These are phyloP conservation scores for Apostichopus japonicus DNA, from an alignment of 35 echinoderm and acorn worm species.

Conservation along the genomic window DNA sequence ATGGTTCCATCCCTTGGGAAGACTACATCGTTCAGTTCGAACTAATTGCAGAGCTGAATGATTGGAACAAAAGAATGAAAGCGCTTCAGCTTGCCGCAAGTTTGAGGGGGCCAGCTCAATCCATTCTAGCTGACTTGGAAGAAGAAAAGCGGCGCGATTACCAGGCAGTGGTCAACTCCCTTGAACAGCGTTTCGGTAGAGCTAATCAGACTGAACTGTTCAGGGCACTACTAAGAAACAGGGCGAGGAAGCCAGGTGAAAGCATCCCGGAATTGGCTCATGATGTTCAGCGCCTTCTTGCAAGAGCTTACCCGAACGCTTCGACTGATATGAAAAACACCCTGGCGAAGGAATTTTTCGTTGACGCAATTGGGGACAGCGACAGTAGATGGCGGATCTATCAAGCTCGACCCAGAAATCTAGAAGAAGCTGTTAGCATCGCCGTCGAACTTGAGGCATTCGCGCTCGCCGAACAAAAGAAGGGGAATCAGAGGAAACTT, in stretches of 20 bases:
- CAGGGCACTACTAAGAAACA: too few relatives aligned
- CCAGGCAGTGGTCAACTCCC: not conserved
- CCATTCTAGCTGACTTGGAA: constrained; percentile 13
- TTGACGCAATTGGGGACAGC: constrained; percentile 52
- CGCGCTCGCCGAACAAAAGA: not conserved
- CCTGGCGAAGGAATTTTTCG: constrained; percentile 15
- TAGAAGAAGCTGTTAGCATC: constrained; percentile 20
- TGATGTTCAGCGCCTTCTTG: not conserved
- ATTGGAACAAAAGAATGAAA: constrained; percentile 26
- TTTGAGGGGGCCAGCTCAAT: constrained; percentile 23
- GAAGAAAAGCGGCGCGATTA: not conserved
- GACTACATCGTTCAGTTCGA: constrained; percentile 4
- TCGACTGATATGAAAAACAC: constrained; percentile 9
- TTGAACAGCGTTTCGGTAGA: too few relatives aligned
- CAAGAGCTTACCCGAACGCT: not conserved
- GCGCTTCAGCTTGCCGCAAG: constrained; percentile 35
- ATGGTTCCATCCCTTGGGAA: not conserved
- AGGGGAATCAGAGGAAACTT: not conserved
- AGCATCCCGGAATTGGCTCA: not conserved
- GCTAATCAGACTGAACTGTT: too few relatives aligned
- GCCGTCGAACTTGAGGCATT: constrained; percentile 37
- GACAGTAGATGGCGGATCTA: constrained; percentile 15
- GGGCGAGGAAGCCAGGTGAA: not conserved
- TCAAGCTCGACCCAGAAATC: constrained; percentile 6
- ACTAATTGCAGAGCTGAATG: not conserved